These are phyloP conservation scores for Drosophila recens DNA, from an alignment of 2,888 invertebrate genomes.

Conservation along the genomic window DNA sequence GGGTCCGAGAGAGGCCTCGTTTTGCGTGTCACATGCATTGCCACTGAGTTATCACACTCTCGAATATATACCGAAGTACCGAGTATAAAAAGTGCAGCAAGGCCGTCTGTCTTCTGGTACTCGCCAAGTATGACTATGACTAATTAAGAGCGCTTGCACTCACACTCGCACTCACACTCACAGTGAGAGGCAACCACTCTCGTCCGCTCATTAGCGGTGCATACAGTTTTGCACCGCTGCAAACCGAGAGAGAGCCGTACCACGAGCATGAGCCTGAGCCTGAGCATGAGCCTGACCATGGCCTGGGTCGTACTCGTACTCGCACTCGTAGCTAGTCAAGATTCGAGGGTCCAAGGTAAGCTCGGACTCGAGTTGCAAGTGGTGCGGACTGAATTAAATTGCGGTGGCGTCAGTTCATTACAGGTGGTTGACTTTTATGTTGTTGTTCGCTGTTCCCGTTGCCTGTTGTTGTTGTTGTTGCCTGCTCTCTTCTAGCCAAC, in stretches of 20 bases:
- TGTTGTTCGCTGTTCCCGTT: background rate
- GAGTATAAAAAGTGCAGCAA: constrained; percentile 11
- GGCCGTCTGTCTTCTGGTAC: constrained; percentile 17
- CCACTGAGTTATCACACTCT: background rate
- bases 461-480: background rate
- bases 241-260: constrained; percentile 26
- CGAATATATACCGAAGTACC: background rate
- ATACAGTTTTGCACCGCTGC: constrained; percentile 70
- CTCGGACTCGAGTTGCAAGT: constrained; percentile 29
- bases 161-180: constrained; percentile 5
- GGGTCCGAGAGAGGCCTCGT: background rate
- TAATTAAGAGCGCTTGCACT: constrained; percentile 62
- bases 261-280: constrained; percentile 20
- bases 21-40: background rate
- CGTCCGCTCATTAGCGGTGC: constrained; percentile 55
- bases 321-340: background rate
- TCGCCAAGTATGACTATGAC: constrained; percentile 61
- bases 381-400: constrained; percentile 75
- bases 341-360: constrained; percentile 18
- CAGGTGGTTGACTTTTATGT: constrained; percentile 82
- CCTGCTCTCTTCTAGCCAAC: constrained; percentile 24
- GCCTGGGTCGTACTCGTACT: background rate
- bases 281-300: constrained; percentile 21
- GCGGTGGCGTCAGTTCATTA: constrained; percentile 83
- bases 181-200: constrained; percentile 23